Base-by-base conservation (phyloP, 2,797 vertebrate species). In the Amphiprion clarkii region DNA sequence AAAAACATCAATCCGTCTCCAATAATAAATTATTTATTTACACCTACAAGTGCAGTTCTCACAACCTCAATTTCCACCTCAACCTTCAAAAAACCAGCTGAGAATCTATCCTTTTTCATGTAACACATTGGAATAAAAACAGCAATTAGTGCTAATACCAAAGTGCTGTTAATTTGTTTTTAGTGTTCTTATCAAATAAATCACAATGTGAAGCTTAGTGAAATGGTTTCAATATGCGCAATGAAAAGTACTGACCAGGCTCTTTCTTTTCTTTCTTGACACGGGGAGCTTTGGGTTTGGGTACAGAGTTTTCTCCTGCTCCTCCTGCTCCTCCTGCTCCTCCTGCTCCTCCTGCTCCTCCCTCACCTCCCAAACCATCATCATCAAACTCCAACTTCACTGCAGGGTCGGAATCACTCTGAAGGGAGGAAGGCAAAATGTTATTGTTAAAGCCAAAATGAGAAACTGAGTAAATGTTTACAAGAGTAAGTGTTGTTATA, bases 371-470 rank as follows among this genome's bases (percentile, higher is more conserved):
- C 55, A 94, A 74, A 14, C 81, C 88, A n/a, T 99, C 97, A 12
- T 99, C 97, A 72, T 99, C 98, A 90, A 97, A 96, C 89, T 99
- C 98, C 79, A 96, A 44, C 93, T 99, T 99, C 67, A 97, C 87
- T 23, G 83, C 84, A 42, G 92, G 75, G 83, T 99, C 98, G n/a
- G 89, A 71, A 72, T 99, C 98, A 36, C 94, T 89, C 98, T 99
- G 89, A 67, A 58, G 60, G 39, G 21, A 52, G 40, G 27, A 69
- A 33, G 2, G 65, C 7, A 59, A 17, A 0, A 2, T 8, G 44
- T 78, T 14, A 68, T 6, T 55, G 10, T 13, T 9, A 33, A 17
- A 44, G 16, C 42, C 13, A 14, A 6, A 16, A 44, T 4, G 42
- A 44, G 11, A 39, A 39, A 33, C 33, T 42, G 40, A 42, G 11